Evolutionary conservation across 2,888 invertebrate genomes (phyloP), one percentile per base, ranked within the genome.

Genomic region (Noctuana brunneofusca): DNA sequence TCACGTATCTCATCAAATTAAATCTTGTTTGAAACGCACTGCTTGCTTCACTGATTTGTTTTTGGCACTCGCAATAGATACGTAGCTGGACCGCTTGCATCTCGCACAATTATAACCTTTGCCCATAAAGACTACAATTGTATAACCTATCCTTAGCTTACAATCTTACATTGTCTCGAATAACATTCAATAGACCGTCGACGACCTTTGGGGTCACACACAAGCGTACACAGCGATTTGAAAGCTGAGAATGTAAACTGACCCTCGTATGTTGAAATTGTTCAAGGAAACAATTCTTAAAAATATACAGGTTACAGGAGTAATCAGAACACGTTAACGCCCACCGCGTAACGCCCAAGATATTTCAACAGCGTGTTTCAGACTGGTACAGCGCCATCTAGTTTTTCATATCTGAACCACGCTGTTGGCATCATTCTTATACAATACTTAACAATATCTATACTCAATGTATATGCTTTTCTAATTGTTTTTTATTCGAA

Each of bases 71-170:
- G 50, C 50, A 16, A 41, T 8, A 14, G 53, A 38, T n/a, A 24
- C 27, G 43, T 27, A 9, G 55, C 30, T 43, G n/a, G 46, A 11
- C 46, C 46, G 30, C 56, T 16, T 54, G 24, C 52, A 43, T 41
- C 35, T 41, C 38, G 14, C 24, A 63, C 68, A 66, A 66, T 64
- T 66, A 63, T 66, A 66, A 66, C 66, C 65, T 64, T 63, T 64
- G 48, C 49, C 62, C 64, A 57, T 67, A 67, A 63, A 67, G 63
- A 63, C 66, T 68, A 65, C 52, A 66, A 66, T 67, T 63, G 66
- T 62, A 65, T 68, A 65, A 18, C 50, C 54, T 54, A 54, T 48
- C 46, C 60, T 54, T 48, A 60, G 60, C 60, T 60, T 54, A 60
- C 43, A 18, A 60, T 53, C 60, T 60, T 54, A 60, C 43, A 18